A percentile compares a stretch with the other conserved stretches of the same genome.
Conservation (phyloP, 2,797 vertebrate species). For the Acrocephalus scirpaceus region DNA sequence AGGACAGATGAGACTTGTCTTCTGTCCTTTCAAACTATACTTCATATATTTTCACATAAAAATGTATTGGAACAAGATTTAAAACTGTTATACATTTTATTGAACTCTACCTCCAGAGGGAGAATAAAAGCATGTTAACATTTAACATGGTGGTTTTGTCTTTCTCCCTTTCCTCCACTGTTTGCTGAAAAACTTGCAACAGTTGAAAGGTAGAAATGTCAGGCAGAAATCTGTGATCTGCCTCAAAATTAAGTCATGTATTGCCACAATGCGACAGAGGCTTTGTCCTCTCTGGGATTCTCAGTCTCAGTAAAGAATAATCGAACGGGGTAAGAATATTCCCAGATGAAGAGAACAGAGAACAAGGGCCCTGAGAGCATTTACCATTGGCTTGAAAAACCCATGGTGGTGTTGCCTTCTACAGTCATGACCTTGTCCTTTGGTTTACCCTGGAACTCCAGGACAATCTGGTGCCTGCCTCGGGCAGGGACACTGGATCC, state of each 20-base stretch:
- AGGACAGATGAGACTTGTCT: constrained; percentile 55
- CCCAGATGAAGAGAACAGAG: neutral
- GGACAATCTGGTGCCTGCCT: neutral
- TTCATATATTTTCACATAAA: constrained; percentile 54
- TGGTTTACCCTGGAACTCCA: neutral
- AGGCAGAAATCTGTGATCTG: constrained; percentile 28
- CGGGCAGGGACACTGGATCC: neutral
- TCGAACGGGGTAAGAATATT: neutral
- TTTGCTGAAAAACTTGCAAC: constrained; percentile 48
- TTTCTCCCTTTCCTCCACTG: neutral
- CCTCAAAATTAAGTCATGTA: constrained; percentile 41
- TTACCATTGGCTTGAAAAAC: neutral
- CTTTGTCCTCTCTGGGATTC: neutral
- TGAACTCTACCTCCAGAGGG: constrained; percentile 44
- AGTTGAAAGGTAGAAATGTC: constrained; percentile 53
- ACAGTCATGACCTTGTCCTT: neutral
- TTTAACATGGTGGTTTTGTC: constrained; percentile 51
- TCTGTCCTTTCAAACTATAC: constrained; percentile 43
- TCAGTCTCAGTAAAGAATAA: neutral
- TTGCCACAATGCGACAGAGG: neutral
- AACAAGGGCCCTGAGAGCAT: neutral
- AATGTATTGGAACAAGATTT: constrained; percentile 62
- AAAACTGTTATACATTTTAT: constrained; percentile 35
- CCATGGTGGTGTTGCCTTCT: fast-evolving
- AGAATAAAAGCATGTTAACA: constrained; percentile 51